phyloP scores from a whole-genome alignment of 2,888 invertebrate genomes.

The Ischnus inquisitorius region DNA sequence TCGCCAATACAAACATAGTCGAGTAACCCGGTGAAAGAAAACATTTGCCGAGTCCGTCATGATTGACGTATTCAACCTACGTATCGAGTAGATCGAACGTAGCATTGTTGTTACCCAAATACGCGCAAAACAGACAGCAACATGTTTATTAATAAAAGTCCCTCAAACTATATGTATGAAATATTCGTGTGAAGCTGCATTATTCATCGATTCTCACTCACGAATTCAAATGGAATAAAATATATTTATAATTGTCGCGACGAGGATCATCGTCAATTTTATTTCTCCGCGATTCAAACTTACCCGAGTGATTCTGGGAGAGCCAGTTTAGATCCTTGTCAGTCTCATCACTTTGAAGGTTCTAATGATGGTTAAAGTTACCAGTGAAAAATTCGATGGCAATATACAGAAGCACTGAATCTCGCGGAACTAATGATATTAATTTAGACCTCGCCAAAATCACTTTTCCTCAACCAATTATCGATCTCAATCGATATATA shows the following conservation, averaged over 20 bases:
- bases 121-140: too few species aligned
- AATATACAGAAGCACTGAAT: background rate
- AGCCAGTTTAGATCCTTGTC: constrained; percentile 21
- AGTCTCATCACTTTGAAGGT: constrained; percentile 8
- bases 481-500: background rate
- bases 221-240: too few species aligned
- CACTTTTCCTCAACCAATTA: background rate
- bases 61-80: too few species aligned
- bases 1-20: too few species aligned
- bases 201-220: too few species aligned
- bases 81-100: too few species aligned
- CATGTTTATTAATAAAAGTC: too few species aligned
- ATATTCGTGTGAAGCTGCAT: too few species aligned
- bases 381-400: background rate
- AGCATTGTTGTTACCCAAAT: too few species aligned
- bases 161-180: too few species aligned
- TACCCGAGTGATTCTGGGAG: constrained; percentile 20
- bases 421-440: background rate
- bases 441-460: background rate
- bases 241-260: background rate
- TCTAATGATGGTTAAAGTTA: background rate
- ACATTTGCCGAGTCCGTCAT: background rate
- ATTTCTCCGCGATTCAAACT: background rate
- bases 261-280: background rate
- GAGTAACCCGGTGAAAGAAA: background rate